A percentile compares a stretch with the other conserved stretches of the same genome.
Conservation (phyloP, 2,113 vertebrate genomes). For the Albula glossodonta region DNA sequence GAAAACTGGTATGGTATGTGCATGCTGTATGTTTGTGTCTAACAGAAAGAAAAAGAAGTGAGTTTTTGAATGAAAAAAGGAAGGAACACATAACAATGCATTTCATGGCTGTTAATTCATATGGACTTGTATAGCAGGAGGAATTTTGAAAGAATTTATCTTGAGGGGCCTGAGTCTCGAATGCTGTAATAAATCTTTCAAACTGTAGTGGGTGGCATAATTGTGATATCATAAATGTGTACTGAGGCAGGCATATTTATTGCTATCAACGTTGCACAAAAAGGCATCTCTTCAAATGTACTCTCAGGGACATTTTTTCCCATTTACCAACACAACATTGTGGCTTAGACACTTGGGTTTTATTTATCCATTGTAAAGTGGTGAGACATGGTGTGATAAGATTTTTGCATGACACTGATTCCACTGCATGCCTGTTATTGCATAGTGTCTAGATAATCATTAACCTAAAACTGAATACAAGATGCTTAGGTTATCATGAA, state of each 20-base stretch:
- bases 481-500: background rate
- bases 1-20: too few relatives aligned
- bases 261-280: background rate
- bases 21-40: too few relatives aligned
- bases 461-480: too few relatives aligned
- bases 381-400: background rate
- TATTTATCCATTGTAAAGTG: too few relatives aligned
- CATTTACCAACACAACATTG: background rate
- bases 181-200: background rate
- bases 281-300: too few relatives aligned
- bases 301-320: background rate
- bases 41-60: conserved; percentile 20
- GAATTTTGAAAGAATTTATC: background rate
- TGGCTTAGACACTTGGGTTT: too few relatives aligned
- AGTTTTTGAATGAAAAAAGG: background rate
- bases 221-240: background rate
- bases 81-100: background rate
- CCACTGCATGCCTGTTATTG: background rate
- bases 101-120: background rate
- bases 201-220: background rate
- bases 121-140: background rate
- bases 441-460: background rate
- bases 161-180: background rate
- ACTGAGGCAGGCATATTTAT: background rate
- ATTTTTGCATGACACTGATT: background rate